Percentiles rank a stretch among this genome's conserved stretches.
These are phyloP conservation scores for rabbit (Oryctolagus cuniculus) DNA, from an alignment of 2,113 vertebrate species.

Conservation along the genomic window mOryCun1.1 NC_091436.1:23452501-23453000, in stretches of 20 bases:
- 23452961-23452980: too few species aligned
- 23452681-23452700: neutral
- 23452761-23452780: neutral
- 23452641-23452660: neutral
- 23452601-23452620: neutral
- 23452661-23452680: neutral
- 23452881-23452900: neutral
- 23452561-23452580: neutral
- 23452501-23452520: neutral
- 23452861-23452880: neutral
- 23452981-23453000: too few species aligned
- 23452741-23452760: neutral
- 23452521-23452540: neutral
- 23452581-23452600: neutral
- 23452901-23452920: neutral
- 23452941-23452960: neutral
- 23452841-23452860: neutral
- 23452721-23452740: neutral
- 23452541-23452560: neutral
- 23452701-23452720: neutral
- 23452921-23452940: neutral
- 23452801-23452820: neutral
- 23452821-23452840: neutral
- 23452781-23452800: neutral
- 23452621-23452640: neutral